phyloP scores from a whole-genome alignment of 2,797 vertebrate genomes.

The Tinamus major region DNA sequence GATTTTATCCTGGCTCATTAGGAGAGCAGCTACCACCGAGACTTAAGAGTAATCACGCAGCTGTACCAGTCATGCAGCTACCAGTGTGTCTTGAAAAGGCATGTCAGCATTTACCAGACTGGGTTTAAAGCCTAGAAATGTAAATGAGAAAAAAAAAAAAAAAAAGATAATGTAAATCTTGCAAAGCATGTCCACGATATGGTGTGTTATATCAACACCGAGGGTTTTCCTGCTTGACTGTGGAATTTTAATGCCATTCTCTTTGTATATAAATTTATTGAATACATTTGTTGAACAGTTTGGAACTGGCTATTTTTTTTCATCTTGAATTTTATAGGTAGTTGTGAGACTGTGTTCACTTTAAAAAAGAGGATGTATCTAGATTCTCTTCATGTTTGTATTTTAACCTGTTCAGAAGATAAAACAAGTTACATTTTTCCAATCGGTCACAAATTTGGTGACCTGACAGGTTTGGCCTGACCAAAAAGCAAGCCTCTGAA shows the following conservation, averaged over 20 bases:
- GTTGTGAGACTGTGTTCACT: neutral
- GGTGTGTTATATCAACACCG: neutral
- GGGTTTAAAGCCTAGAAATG: neutral
- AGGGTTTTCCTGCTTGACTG: neutral
- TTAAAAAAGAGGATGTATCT: neutral
- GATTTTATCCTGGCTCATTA: slow-evolving; percentile 83
- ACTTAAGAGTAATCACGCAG: slow-evolving; percentile 78
- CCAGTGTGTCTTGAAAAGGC: slow-evolving; percentile 16
- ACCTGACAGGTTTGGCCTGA: neutral
- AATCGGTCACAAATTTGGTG: neutral
- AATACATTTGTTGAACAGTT: neutral
- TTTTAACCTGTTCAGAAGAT: neutral
- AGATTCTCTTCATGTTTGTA: neutral
- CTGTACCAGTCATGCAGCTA: slow-evolving; percentile 48
- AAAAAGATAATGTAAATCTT: neutral
- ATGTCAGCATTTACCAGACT: neutral
- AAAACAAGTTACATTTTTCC: neutral
- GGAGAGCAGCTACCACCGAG: slow-evolving; percentile 74
- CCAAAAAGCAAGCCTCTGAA: neutral
- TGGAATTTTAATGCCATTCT: neutral
- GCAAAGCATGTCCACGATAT: neutral
- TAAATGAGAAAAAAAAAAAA: neutral
- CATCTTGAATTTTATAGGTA: neutral
- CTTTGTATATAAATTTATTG: neutral
- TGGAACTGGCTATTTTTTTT: neutral